phyloP scores from a whole-genome alignment of 2,113 vertebrate genomes.

The Dicentrarchus labrax region DNA sequence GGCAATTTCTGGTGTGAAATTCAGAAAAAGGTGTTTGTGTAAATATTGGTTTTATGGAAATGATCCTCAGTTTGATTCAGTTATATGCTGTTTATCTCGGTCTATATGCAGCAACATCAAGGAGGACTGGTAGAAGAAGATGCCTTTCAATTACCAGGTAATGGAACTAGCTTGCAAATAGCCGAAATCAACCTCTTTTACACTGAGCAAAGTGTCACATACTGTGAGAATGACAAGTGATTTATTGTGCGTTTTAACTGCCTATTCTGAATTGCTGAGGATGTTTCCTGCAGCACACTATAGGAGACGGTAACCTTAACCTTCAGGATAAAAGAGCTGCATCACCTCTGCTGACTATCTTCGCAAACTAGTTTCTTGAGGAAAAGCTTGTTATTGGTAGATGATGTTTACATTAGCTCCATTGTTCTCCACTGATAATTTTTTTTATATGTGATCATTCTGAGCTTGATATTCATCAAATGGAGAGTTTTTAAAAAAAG shows the following conservation, averaged over 20 bases:
- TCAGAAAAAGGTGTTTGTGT: conserved; percentile 14
- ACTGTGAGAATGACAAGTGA: neutral
- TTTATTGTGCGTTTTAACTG: neutral
- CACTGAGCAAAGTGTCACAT: neutral
- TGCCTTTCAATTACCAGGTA: neutral
- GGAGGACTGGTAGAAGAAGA: neutral
- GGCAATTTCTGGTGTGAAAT: conserved; percentile 4
- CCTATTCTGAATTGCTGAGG: neutral
- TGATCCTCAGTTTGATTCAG: conserved; percentile 2
- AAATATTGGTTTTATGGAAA: conserved; percentile 33
- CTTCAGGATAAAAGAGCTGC: neutral
- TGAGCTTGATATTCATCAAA: neutral
- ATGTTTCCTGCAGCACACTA: neutral
- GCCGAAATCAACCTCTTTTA: neutral
- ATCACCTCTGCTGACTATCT: neutral
- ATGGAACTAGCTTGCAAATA: neutral
- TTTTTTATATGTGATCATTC: neutral
- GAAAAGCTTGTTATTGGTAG: neutral
- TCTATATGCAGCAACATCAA: neutral
- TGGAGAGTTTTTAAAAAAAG: neutral
- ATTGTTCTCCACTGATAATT: too few species aligned
- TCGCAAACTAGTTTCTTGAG: neutral
- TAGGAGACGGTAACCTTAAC: neutral
- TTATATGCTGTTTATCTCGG: conserved; percentile 1
- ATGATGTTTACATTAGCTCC: neutral